Evolutionary conservation across 2,113 vertebrate genomes (phyloP).

Genomic region (Sialia sialis): DNA sequence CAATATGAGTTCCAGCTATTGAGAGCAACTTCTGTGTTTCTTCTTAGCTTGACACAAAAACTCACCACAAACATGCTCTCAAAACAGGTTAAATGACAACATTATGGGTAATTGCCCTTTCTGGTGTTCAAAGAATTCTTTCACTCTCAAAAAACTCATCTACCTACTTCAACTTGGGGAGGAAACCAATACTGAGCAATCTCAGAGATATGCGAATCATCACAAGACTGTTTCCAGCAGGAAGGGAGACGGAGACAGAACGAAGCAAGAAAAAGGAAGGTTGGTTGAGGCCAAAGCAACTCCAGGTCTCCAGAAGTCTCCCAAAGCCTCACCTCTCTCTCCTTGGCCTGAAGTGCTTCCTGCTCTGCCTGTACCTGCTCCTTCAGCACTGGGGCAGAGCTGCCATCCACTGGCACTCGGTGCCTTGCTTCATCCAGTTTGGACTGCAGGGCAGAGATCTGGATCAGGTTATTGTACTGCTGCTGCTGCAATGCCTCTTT

Average conservation of each 20-base stretch:
- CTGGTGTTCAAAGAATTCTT: neutral
- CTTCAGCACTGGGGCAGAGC: conserved; percentile 57
- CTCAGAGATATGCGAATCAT: neutral
- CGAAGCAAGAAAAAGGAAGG: neutral
- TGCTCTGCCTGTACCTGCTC: conserved; percentile 74
- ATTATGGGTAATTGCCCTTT: neutral
- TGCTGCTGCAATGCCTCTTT: conserved; percentile 86
- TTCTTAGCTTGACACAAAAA: neutral
- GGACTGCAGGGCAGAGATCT: conserved; percentile 84
- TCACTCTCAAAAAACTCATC: neutral
- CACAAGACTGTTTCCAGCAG: neutral
- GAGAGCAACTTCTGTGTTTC: neutral
- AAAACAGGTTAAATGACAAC: neutral
- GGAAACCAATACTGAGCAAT: neutral
- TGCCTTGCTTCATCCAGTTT: conserved; percentile 80
- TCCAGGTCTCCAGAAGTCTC: neutral
- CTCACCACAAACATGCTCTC: neutral
- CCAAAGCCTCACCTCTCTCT: conserved; percentile 74
- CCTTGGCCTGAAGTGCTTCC: conserved; percentile 70
- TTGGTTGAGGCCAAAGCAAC: neutral
- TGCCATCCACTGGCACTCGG: conserved; percentile 60
- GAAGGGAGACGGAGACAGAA: neutral
- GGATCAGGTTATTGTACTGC: conserved; percentile 80
- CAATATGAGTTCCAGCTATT: neutral
- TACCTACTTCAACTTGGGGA: neutral